Base-by-base conservation (phyloP, 2,113 vertebrate species). In the Brachypodius melanocephalos region DNA sequence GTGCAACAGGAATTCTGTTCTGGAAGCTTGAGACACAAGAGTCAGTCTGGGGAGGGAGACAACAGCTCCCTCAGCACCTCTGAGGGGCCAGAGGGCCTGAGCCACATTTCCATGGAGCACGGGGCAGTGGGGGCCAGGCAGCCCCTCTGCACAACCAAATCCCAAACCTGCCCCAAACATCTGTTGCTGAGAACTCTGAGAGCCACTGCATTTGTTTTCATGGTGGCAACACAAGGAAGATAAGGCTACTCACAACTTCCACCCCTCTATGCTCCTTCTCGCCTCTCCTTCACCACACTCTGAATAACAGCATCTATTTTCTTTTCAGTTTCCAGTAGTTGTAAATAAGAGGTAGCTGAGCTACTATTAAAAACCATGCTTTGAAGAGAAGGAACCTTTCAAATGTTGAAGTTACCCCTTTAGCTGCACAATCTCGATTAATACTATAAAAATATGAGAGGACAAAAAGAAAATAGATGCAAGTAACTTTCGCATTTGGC, bases 401-500 rank as follows among this genome's bases (percentile, higher is more conserved):
- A 97, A 97, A 96, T 73, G 88, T 69, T 96, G 97, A 96, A 95
- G 95, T 97, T 84, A 93, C 95, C 77, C 96, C 97, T 97, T 89
- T 97, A 97, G 96, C 97, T 97, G 97, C 96, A 97, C 95, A 96
- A 96, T 93, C 96, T 97, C 88, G 68, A 95, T 89, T 97, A 98
- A 98, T 96, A 97, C 96, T 97, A 96, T 93, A 97, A 97, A 95
- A 98, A 98, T 96, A 97, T 91, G 97, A 97, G 61, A 94, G 90
- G 83, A 97, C 63, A 89, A 97, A 98, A 97, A 97, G 96, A 97
- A 98, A 98, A 98, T 94, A 97, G 97, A 98, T 97, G 96, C 97
- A 96, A 97, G 96, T 94, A 97, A 97, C 95, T 97, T 98, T 97
- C 98, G 97, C 97, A 97, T 98, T 98, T 98, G 98, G 98, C 98